A percentile compares a stretch with the other conserved stretches of the same genome.
phyloP scores from a whole-genome alignment of 2,888 invertebrate genomes.

The Sylvicola fuscatus region DNA sequence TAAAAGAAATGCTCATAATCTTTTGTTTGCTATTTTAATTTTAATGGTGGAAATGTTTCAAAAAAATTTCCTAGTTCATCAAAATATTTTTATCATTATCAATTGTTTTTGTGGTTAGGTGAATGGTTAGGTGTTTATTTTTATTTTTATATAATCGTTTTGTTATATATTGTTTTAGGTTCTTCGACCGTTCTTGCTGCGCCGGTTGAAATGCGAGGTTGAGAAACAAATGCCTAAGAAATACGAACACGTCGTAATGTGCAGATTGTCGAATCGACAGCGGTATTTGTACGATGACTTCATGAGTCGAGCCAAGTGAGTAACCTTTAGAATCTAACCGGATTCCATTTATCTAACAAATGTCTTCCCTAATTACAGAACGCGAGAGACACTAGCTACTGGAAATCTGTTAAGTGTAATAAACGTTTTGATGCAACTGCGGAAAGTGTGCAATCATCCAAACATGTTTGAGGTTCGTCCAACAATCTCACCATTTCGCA shows the following conservation, averaged over 20 bases:
- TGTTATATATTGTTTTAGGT: constrained; percentile 36
- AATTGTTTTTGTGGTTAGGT: no score
- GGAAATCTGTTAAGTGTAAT: constrained; percentile 92
- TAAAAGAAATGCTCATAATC: no score
- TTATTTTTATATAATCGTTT: constrained; percentile 5
- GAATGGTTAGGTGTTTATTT: constrained; percentile 1
- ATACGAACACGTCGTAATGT: constrained; percentile 87
- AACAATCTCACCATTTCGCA: constrained; percentile 82
- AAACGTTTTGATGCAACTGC: constrained; percentile 89
- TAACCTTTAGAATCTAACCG: constrained; percentile 10
- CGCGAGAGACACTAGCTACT: constrained; percentile 75
- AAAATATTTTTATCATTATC: no score
- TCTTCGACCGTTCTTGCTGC: constrained; percentile 77
- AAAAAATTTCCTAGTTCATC: no score
- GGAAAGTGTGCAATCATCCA: constrained; percentile 97
- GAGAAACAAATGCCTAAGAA: constrained; percentile 96
- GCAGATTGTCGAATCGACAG: constrained; percentile 86
- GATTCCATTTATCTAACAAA: constrained; percentile 5
- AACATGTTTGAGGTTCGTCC: constrained; percentile 95
- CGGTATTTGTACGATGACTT: constrained; percentile 97
- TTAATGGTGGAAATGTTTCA: no score
- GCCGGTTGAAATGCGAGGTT: constrained; percentile 83
- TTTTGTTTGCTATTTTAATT: no score
- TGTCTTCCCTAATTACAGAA: constrained; percentile 34
- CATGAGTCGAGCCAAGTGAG: constrained; percentile 87